These are phyloP conservation scores for Orchesella flavescens DNA, from an alignment of 2,888 invertebrate species.

Conservation along the genomic window DNA sequence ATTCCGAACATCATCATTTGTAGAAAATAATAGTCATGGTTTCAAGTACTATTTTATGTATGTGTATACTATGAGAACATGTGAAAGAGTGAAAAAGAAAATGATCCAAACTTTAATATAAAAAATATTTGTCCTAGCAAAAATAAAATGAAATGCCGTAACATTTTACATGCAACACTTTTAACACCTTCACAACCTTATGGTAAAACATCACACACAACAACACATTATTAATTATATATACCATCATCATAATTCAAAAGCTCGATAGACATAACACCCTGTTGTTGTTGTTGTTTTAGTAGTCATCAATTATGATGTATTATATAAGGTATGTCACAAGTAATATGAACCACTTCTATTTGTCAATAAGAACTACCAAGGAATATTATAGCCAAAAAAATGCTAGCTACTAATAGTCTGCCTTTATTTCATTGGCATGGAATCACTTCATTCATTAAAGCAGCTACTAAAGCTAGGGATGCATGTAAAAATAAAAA, in stretches of 20 bases:
- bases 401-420: neutral
- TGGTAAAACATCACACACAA: no score
- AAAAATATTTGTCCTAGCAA: neutral
- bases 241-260: no score
- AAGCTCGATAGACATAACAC: no score
- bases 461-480: no score
- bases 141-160: neutral
- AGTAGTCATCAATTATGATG: no score
- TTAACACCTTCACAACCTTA: neutral
- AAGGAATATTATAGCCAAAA: conserved; percentile 37
- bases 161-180: conserved; percentile 3
- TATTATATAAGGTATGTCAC: neutral
- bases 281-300: no score
- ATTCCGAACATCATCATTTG: neutral
- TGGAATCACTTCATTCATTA: no score
- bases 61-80: conserved; percentile 27
- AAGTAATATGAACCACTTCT: conserved; percentile 30
- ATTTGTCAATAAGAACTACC: conserved; percentile 41
- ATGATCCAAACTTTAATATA: conserved; percentile 24
- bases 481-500: no score
- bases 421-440: no score
- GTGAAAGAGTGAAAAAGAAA: conserved; percentile 19
- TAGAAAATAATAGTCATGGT: conserved; percentile 5
- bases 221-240: no score
- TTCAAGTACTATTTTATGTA: conserved; percentile 43